phyloP scores from a whole-genome alignment of 2,888 invertebrate species.

The Sthenelais limicola region DNA sequence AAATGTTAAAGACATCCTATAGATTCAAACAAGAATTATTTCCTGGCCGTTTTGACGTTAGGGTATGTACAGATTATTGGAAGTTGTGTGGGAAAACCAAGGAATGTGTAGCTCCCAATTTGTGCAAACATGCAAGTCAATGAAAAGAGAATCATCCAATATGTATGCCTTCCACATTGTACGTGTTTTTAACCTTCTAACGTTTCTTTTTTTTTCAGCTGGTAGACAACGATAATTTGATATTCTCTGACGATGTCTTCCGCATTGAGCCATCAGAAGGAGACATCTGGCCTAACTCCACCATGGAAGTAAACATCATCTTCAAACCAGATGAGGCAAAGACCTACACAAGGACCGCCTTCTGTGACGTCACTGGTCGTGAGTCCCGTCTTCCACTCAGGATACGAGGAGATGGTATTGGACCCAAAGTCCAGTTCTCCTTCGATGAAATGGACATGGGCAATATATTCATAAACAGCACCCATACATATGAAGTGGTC shows the following conservation, averaged over 20 bases:
- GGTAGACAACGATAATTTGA: slow-evolving; percentile 63
- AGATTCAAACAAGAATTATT: too few species aligned
- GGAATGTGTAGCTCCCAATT: too few species aligned
- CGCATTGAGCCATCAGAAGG: slow-evolving; percentile 71
- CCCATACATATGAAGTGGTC: slow-evolving; percentile 71
- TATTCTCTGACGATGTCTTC: slow-evolving; percentile 70
- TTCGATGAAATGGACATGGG: slow-evolving; percentile 71
- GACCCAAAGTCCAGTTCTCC: slow-evolving; percentile 71
- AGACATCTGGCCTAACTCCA: slow-evolving; percentile 72
- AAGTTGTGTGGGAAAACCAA: too few species aligned
- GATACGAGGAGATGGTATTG: slow-evolving; percentile 71
- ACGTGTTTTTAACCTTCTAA: not conserved
- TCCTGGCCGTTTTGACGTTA: too few species aligned
- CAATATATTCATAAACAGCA: slow-evolving; percentile 71
- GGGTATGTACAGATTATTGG: too few species aligned
- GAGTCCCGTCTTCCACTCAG: slow-evolving; percentile 70
- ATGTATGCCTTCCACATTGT: too few species aligned
- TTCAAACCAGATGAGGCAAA: slow-evolving; percentile 71
- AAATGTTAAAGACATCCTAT: too few species aligned
- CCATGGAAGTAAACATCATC: slow-evolving; percentile 67
- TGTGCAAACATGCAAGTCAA: too few species aligned
- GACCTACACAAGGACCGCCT: slow-evolving; percentile 68
- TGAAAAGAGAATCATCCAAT: too few species aligned
- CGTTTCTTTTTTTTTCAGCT: slow-evolving; percentile 55
- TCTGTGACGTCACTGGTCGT: slow-evolving; percentile 72